A percentile compares a stretch with the other conserved stretches of the same genome.
These are phyloP conservation scores for Laothoe populi DNA, from an alignment of 2,888 invertebrate genomes.

Conservation along the genomic window DNA sequence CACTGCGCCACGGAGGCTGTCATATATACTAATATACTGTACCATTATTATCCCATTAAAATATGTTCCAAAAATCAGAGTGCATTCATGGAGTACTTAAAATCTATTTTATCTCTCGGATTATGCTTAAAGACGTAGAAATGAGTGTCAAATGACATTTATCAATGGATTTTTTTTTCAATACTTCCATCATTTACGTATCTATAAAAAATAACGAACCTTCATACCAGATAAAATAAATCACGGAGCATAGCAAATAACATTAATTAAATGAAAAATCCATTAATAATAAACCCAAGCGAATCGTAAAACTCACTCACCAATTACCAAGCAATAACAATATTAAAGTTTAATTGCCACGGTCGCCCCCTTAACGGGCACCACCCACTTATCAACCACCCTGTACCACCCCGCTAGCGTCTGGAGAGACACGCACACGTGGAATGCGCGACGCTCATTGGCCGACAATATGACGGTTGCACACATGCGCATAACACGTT, in stretches of 20 bases:
- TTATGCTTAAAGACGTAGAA: no score
- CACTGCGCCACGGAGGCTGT: no score
- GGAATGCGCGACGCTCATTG: constrained; percentile 46
- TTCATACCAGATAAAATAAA: not conserved
- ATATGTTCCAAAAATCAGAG: no score
- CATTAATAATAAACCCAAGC: constrained; percentile 17
- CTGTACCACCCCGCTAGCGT: constrained; percentile 20
- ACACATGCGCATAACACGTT: constrained; percentile 21
- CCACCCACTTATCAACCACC: constrained; percentile 44
- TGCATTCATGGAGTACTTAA: no score
- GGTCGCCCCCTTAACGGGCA: constrained; percentile 38
- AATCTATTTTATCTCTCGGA: no score
- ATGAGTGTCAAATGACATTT: no score
- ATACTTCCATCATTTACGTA: no score
- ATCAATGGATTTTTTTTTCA: no score
- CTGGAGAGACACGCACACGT: constrained; percentile 48
- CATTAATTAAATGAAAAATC: constrained; percentile 24
- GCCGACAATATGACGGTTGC: constrained; percentile 33
- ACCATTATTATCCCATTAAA: no score
- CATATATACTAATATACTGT: no score
- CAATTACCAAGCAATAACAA: constrained; percentile 53
- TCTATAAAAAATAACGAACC: no score
- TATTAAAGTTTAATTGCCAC: constrained; percentile 57
- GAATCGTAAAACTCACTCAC: constrained; percentile 31
- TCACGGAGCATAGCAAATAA: constrained; percentile 4